These are phyloP conservation scores for Danio choprae DNA, from an alignment of 2,797 vertebrate genomes.

Conservation along the genomic window DNA sequence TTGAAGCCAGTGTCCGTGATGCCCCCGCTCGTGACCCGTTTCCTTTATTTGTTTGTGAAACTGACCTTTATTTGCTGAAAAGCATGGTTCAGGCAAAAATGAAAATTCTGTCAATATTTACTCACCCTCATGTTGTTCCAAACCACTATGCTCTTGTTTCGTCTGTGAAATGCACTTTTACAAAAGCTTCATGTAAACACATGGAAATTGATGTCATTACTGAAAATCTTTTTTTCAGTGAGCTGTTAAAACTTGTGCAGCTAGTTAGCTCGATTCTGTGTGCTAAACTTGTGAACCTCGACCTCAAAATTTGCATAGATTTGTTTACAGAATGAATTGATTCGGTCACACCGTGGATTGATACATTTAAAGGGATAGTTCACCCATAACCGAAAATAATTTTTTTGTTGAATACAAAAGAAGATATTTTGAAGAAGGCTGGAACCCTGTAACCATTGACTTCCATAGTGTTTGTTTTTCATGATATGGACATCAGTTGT, in stretches of 20 bases:
- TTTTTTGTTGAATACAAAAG: no score
- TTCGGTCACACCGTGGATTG: background rate
- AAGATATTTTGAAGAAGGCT: no score
- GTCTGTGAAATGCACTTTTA: slow-evolving; percentile 1
- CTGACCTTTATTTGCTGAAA: slow-evolving; percentile 7
- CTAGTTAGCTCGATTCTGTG: background rate
- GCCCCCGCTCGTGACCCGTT: background rate
- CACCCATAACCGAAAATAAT: no score
- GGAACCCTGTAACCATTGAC: no score
- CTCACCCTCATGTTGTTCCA: background rate
- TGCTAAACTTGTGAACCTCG: background rate
- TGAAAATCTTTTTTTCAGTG: background rate
- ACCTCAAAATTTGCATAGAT: background rate
- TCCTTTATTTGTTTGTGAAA: slow-evolving; percentile 3
- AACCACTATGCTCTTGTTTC: background rate
- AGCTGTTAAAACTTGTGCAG: background rate
- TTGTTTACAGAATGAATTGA: background rate
- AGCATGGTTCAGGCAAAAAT: background rate
- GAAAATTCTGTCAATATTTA: background rate
- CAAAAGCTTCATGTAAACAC: background rate
- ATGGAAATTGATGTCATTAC: background rate
- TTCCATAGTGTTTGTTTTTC: no score
- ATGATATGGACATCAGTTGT: no score
- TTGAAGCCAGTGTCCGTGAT: background rate
- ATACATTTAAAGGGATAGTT: no score